Evolutionary conservation across 2,888 invertebrate genomes (phyloP).

Genomic region (Sacculina carcini): DNA sequence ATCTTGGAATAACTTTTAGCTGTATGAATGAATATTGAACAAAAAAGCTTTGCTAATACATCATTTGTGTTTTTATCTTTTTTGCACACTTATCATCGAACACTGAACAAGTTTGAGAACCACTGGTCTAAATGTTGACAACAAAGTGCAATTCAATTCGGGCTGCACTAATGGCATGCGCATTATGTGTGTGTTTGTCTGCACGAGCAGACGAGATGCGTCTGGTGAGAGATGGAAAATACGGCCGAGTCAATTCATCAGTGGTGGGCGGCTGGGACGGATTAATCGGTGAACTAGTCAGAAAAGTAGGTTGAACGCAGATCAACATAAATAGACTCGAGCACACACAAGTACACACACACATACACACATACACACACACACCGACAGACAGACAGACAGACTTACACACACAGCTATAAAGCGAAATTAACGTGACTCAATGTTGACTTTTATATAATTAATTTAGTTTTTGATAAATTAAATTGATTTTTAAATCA

Average conservation of each 20-base stretch:
- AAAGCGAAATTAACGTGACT: neutral
- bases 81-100: too few relatives aligned
- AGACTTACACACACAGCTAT: too few relatives aligned
- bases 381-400: too few relatives aligned
- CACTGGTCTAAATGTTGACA: neutral
- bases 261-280: conserved; percentile 11
- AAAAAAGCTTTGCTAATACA: too few relatives aligned
- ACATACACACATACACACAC: too few relatives aligned
- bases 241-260: conserved; percentile 7
- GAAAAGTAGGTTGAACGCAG: conserved; percentile 7
- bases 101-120: too few relatives aligned
- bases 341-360: too few relatives aligned
- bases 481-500: too few relatives aligned
- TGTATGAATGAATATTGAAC: too few relatives aligned
- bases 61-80: too few relatives aligned
- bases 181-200: neutral
- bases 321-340: neutral
- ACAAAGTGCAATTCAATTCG: neutral
- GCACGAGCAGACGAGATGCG: conserved; percentile 9
- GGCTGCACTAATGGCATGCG: neutral
- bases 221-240: conserved; percentile 11
- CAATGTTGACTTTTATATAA: neutral
- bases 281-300: conserved; percentile 13
- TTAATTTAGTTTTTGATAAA: too few relatives aligned
- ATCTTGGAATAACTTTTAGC: too few relatives aligned